Evolutionary conservation across 2,888 invertebrate genomes (phyloP), one percentile per base, ranked within the genome.

Genomic region (Lymantria dispar): DNA sequence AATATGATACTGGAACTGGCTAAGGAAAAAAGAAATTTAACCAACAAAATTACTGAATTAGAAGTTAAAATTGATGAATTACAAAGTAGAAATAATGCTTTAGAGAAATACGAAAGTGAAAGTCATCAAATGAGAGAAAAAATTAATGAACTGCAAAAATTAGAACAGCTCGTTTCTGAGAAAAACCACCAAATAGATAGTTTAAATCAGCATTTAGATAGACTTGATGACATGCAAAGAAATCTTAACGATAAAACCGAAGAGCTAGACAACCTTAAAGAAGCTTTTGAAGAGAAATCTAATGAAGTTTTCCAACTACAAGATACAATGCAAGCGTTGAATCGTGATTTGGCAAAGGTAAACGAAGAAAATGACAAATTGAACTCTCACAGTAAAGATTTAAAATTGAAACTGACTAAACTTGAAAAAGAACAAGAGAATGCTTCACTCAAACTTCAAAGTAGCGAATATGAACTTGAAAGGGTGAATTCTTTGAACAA

Each of bases 1-100:
- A 92, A 93, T 48, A 92, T 93, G 92, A 91, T 92, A 56, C 64
- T 92, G 45, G 91, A 91, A 73, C 74, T 94, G 33, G 91, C 93
- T 7, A 92, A 92, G 75, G 93, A 93, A 56, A 93, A 93, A 70
- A 87, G 92, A 12, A 92, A 89, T 54, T 67, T 93, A 50, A 92
- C 92, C 0, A 85, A 83, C 51, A 83, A 79, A 70, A 68, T 84
- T 61, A 74, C 85, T n/a, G 92, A 92, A 67, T 58, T 93, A 36
- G 92, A 92, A 65, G 83, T 92, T 12, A 92, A 90, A 69, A 82
- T 89, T 39, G 85, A 91, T 43, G 92, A 92, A 54, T 64, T 91
- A 43, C 85, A 89, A 50, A 88, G 84, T 55, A 83, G 85, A 56
- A 91, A 87, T 56, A 80, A 74, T 9, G 63, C 72, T 29, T 68